phyloP scores from a whole-genome alignment of 2,888 invertebrate genomes.

The Stictocephala bisonia region DNA sequence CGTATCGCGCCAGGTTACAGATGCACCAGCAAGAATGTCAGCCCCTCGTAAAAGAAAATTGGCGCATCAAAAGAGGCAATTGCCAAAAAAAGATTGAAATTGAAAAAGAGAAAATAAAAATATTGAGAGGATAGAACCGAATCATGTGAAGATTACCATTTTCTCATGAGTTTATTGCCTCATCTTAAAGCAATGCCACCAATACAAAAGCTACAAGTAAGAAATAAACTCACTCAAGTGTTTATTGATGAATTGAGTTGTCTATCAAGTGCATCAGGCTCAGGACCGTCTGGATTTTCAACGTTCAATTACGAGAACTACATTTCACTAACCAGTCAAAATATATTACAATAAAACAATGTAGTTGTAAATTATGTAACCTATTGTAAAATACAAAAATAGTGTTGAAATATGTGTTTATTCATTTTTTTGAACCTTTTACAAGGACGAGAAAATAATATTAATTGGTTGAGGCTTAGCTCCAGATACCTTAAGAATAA shows the following conservation, averaged over 20 bases:
- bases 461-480: no score
- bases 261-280: background rate
- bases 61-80: background rate
- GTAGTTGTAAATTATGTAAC: no score
- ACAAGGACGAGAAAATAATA: no score
- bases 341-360: no score
- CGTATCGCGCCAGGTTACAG: background rate
- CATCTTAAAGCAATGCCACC: background rate
- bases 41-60: background rate
- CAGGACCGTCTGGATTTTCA: no score
- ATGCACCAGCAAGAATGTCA: background rate
- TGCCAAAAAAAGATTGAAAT: background rate
- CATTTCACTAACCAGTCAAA: no score
- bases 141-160: background rate
- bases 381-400: no score
- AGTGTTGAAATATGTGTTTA: no score
- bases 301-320: no score
- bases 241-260: conserved; percentile 27
- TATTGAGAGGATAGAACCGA: background rate
- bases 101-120: conserved; percentile 9
- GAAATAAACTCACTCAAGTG: conserved; percentile 13
- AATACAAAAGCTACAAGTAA: background rate
- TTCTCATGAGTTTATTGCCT: conserved; percentile 4
- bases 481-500: no score
- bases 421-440: no score